Conservation (phyloP, 2,113 vertebrate species). For the Pycnonotus jocosus region DNA sequence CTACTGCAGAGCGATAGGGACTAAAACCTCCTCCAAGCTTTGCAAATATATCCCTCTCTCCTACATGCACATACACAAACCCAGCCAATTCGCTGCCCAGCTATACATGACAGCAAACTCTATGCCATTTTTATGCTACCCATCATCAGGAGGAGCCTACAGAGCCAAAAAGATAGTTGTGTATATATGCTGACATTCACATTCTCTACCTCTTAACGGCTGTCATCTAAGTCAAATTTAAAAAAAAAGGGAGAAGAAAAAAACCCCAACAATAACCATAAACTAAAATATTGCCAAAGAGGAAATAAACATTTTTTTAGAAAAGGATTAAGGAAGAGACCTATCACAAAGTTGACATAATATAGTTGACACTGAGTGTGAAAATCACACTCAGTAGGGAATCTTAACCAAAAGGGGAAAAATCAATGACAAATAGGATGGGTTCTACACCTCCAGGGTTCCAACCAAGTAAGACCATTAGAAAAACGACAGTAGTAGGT, state of each 20-base stretch:
- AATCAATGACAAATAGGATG: slow-evolving; percentile 55
- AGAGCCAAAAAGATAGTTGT: background rate
- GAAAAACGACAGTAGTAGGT: slow-evolving; percentile 10
- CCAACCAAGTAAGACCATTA: slow-evolving; percentile 49
- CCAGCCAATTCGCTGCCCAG: background rate
- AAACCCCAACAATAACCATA: background rate
- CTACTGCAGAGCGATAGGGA: background rate
- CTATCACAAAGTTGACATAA: slow-evolving; percentile 15
- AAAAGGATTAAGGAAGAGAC: background rate
- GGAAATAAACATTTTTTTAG: background rate
- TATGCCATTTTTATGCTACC: background rate
- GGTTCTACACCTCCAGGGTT: slow-evolving; percentile 45
- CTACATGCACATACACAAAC: background rate
- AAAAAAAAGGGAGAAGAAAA: background rate
- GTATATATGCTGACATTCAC: background rate
- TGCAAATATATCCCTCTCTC: background rate
- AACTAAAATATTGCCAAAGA: background rate
- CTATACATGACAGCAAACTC: background rate
- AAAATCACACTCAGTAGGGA: slow-evolving; percentile 29
- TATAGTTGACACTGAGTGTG: slow-evolving; percentile 8
- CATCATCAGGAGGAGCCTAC: background rate
- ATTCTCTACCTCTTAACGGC: slow-evolving; percentile 1
- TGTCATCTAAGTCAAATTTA: background rate
- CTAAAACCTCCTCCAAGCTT: background rate
- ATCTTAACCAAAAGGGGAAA: slow-evolving; percentile 36